phyloP scores from a whole-genome alignment of 2,797 vertebrate species.

The Eurystomus glaucurus region DNA sequence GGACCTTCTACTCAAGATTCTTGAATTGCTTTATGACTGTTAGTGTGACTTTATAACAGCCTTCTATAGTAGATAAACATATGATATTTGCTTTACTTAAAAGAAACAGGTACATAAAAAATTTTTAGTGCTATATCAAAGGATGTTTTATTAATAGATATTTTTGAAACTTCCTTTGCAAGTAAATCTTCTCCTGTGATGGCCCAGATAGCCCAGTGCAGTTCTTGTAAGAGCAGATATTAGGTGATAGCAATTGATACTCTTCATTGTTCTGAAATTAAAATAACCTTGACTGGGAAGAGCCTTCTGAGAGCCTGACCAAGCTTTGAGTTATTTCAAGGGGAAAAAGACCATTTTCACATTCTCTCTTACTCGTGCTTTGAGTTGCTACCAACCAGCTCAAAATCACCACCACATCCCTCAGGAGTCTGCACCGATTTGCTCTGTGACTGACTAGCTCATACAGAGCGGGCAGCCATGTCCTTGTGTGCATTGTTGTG shows the following conservation, averaged over 20 bases:
- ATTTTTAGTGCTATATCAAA: neutral
- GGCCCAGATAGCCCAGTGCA: neutral
- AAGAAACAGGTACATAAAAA: neutral
- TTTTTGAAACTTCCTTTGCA: constrained; percentile 6
- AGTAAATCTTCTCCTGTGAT: neutral
- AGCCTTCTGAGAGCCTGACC: neutral
- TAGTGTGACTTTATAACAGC: neutral
- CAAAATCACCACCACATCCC: neutral
- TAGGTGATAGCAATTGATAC: neutral
- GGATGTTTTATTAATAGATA: neutral
- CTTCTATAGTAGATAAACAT: neutral
- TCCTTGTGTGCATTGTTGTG: neutral
- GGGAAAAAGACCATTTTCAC: neutral
- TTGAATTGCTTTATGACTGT: constrained; percentile 46
- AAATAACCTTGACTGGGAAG: neutral
- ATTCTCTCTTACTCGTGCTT: neutral
- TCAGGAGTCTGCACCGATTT: neutral
- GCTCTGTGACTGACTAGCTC: rapidly evolving
- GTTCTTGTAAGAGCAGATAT: neutral
- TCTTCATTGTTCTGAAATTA: neutral
- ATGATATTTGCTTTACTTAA: neutral
- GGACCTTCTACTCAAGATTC: neutral
- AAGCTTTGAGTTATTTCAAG: neutral
- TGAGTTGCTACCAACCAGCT: neutral
- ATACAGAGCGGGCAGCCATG: neutral